These are phyloP conservation scores for Petrocephalus sullivani DNA, from an alignment of 2,797 vertebrate species.

Conservation along the genomic window DNA sequence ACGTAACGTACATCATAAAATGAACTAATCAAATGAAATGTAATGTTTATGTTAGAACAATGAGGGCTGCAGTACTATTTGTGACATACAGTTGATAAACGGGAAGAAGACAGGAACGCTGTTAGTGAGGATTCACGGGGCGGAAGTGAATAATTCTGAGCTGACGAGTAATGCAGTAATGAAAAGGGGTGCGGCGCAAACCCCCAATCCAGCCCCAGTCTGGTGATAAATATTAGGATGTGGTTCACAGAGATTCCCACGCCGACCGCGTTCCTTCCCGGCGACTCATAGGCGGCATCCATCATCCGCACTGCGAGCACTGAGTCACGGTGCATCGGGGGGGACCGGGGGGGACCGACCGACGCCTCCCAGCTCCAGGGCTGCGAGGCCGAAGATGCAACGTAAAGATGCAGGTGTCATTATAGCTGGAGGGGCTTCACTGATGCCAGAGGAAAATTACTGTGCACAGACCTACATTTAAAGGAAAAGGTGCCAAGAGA, in stretches of 20 bases:
- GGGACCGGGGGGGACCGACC: too few relatives aligned
- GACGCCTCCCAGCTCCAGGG: background rate
- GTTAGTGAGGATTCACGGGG: background rate
- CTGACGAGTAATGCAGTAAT: background rate
- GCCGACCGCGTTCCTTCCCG: background rate
- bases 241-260: background rate
- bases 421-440: background rate
- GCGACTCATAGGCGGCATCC: background rate
- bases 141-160: background rate
- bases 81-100: background rate
- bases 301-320: background rate
- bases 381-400: background rate
- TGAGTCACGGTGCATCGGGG: background rate
- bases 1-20: background rate
- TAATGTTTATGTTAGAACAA: background rate
- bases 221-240: slow-evolving; percentile 14
- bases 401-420: background rate
- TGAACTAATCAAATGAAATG: background rate
- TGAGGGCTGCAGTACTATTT: background rate
- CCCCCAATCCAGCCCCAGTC: background rate
- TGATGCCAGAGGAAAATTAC: background rate
- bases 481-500: background rate
- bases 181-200: background rate
- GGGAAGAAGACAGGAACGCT: slow-evolving; percentile 39
- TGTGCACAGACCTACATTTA: background rate